These are phyloP conservation scores for Chymomyza procnemis DNA, from an alignment of 2,888 invertebrate species.

Conservation along the genomic window DNA sequence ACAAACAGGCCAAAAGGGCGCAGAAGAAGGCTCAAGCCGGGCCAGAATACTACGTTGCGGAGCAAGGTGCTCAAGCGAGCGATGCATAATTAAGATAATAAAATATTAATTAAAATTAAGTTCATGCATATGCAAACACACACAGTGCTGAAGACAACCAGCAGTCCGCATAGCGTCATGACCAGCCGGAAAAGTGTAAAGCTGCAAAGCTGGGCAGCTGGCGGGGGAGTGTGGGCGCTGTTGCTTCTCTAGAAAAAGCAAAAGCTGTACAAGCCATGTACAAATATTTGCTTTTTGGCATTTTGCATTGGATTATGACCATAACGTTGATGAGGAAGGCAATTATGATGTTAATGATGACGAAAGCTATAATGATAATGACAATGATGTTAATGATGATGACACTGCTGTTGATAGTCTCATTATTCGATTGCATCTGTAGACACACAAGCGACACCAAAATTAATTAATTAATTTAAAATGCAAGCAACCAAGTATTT, in stretches of 20 bases:
- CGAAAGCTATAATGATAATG: constrained; percentile 15
- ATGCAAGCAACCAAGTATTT: constrained; percentile 39
- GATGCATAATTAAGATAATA: constrained; percentile 78
- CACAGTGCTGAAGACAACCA: constrained; percentile 8
- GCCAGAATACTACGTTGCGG: constrained; percentile 11
- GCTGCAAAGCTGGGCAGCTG: not conserved
- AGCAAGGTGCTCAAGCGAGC: constrained; percentile 59
- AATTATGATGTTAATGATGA: constrained; percentile 35
- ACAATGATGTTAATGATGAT: constrained; percentile 5
- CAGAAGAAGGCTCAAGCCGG: constrained; percentile 14
- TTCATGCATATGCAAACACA: constrained; percentile 66
- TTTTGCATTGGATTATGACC: constrained; percentile 33
- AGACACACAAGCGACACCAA: constrained; percentile 25
- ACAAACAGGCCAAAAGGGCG: constrained; percentile 37
- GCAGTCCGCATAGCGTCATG: not conserved
- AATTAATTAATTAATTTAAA: constrained; percentile 73
- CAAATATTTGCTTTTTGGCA: constrained; percentile 60
- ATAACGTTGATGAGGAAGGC: constrained; percentile 22
- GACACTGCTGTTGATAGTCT: constrained; percentile 59
- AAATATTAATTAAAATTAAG: constrained; percentile 76
- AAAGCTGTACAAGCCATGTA: constrained; percentile 39
- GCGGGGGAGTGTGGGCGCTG: not conserved
- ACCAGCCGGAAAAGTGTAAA: not conserved
- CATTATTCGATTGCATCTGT: constrained; percentile 42
- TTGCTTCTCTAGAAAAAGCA: constrained; percentile 12